A percentile compares a stretch with the other conserved stretches of the same genome.
Evolutionary conservation across 1,140 invertebrate species (phyloP).

Genomic region (Meloidogyne hapla): DNA sequence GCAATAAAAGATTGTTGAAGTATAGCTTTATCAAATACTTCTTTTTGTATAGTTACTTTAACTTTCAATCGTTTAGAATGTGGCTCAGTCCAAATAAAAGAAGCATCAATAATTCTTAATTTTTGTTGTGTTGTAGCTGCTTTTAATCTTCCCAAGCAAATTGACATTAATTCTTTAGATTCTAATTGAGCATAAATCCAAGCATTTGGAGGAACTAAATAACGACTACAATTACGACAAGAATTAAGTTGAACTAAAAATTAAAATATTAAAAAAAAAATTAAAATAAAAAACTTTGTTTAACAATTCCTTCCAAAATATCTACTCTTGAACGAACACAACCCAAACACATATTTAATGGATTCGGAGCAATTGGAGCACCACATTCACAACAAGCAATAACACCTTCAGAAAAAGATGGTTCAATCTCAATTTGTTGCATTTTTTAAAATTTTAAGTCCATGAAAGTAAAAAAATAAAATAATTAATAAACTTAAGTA

Average conservation of each 20-base stretch:
- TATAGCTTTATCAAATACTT: conserved; percentile 71
- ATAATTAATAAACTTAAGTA: too few species aligned
- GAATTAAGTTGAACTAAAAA: conserved; percentile 67
- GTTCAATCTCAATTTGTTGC: conserved; percentile 27
- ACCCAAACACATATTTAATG: conserved; percentile 91
- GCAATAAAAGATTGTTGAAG: conserved; percentile 86
- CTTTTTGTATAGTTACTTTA: conserved; percentile 92
- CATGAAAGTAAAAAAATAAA: too few species aligned
- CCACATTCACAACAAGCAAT: conserved; percentile 70
- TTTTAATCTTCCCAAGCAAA: conserved; percentile 91
- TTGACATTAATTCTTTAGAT: conserved; percentile 83
- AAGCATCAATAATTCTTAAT: conserved; percentile 80
- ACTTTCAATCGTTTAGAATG: conserved; percentile 96
- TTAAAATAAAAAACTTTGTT: conserved; percentile 70
- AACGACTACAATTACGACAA: conserved; percentile 70
- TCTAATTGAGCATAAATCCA: conserved; percentile 87
- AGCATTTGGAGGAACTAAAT: conserved; percentile 85
- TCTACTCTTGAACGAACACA: conserved; percentile 87
- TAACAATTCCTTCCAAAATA: conserved; percentile 92
- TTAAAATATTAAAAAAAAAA: conserved; percentile 1
- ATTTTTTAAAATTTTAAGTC: neutral
- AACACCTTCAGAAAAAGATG: conserved; percentile 70
- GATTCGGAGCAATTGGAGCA: conserved; percentile 80
- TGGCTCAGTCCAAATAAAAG: conserved; percentile 97
- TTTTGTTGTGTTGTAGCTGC: conserved; percentile 75